Evolutionary conservation across 2,797 vertebrate genomes (phyloP), one percentile per base, ranked within the genome.

Genomic region (Hybognathus amarus): DNA sequence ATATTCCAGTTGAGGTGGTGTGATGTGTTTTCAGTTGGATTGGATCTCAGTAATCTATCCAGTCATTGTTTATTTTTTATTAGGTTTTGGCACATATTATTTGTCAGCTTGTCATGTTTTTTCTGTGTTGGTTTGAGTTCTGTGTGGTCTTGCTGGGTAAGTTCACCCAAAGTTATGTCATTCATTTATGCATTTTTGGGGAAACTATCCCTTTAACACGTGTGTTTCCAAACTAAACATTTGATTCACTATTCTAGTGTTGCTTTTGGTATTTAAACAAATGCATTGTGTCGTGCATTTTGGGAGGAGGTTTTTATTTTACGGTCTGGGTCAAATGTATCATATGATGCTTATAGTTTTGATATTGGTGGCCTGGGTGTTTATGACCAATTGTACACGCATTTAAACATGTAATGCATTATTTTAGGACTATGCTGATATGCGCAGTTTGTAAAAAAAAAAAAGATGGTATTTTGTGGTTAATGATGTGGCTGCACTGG

Each of bases 71-170:
- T 71, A 2, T 45, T 24, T 63, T 74, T 50, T 59, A n/a, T 40
- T 61, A 74, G 30, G 56, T 82, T 82, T 64, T 66, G 80, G 80
- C 80, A 82, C 80, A 74, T 82, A 74, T 36, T 50, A 36, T 36
- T 63, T 81, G 40, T 85, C 63, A 36, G 11, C 61, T 63, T 81
- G 40, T 85, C 63, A 47, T 80, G 67, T 73, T 66, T 67, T 67
- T 75, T 33, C 12, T 27, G 22, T 38, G 24, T 63, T 45, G 77
- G 69, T 76, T 77, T 63, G 30, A 47, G 56, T 85, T 80, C 20
- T 36, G 77, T 73, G 68, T 64, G 27, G 69, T 52, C 42, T 74
- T 80, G 3, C 24, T 12, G 45, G 45, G 24, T 50, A 33, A 12
- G 6, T 74, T 75, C 50, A 38, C 33, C 71, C 50, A 75, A 36